These are phyloP conservation scores for Sapajus apella DNA, from an alignment of 2,113 vertebrate species.

Conservation along the genomic window DNA sequence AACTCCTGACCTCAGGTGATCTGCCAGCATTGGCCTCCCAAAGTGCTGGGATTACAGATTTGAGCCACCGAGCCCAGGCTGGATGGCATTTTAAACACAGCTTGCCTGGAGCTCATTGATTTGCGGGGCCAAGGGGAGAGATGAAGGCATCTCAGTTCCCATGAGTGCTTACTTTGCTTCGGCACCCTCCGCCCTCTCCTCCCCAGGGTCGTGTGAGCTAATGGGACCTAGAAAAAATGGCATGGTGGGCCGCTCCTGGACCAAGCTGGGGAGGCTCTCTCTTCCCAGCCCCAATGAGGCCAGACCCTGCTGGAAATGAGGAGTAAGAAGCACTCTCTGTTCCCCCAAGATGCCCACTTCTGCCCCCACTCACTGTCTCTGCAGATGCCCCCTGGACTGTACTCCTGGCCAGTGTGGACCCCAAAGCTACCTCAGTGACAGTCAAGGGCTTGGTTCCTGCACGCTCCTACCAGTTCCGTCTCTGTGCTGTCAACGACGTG, in stretches of 20 bases:
- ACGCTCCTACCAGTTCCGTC: slow-evolving; percentile 97
- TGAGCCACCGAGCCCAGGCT: not conserved
- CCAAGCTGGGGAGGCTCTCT: too few species aligned
- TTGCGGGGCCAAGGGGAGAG: not conserved
- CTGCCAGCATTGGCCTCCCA: too few species aligned
- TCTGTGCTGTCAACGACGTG: slow-evolving; percentile 96
- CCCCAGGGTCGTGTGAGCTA: not conserved
- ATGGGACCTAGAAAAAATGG: not conserved
- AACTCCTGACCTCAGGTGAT: too few species aligned
- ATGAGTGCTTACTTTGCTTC: not conserved
- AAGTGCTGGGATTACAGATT: too few species aligned
- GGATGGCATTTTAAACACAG: not conserved
- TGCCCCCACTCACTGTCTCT: not conserved
- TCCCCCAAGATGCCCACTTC: not conserved
- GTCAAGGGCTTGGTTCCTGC: slow-evolving; percentile 94
- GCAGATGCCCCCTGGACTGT: slow-evolving; percentile 95
- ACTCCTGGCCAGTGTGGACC: slow-evolving; percentile 93
- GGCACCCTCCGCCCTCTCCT: too few species aligned
- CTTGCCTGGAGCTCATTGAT: not conserved
- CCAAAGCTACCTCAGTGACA: slow-evolving; percentile 87
- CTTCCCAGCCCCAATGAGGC: not conserved
- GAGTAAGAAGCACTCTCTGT: fast-evolving
- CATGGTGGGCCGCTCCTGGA: fast-evolving
- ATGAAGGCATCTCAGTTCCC: not conserved
- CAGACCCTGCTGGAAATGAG: not conserved